Evolutionary conservation across 2,888 invertebrate genomes (phyloP).

Genomic region (Mechanitis messenoides): DNA sequence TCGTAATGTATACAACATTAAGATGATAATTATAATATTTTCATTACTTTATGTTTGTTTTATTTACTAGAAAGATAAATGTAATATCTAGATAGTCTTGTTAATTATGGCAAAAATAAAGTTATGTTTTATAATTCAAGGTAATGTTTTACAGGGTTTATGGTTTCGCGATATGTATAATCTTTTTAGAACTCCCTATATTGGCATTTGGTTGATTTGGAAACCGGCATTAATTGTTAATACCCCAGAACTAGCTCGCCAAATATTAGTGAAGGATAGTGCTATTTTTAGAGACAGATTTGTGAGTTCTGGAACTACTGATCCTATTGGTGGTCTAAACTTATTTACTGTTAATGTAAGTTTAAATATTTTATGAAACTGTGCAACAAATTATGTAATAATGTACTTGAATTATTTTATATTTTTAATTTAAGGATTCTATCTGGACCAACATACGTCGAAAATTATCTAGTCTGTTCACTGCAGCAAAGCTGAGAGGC

Average conservation of each 20-base stretch:
- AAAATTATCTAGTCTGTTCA: conserved; percentile 40
- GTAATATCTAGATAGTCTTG: too few relatives aligned
- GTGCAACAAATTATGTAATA: neutral
- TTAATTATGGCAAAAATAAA: too few relatives aligned
- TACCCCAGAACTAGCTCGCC: conserved; percentile 45
- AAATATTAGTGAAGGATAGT: conserved; percentile 48
- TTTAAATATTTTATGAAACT: conserved; percentile 13
- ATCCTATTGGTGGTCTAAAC: conserved; percentile 47
- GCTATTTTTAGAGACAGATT: conserved; percentile 47
- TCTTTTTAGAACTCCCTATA: conserved; percentile 40
- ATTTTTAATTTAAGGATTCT: conserved; percentile 38
- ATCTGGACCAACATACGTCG: conserved; percentile 40
- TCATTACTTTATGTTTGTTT: too few relatives aligned
- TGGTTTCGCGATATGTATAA: conserved; percentile 47
- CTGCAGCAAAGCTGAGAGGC: conserved; percentile 40
- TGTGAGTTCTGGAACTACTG: conserved; percentile 42
- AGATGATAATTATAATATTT: too few relatives aligned
- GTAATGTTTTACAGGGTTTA: conserved; percentile 34
- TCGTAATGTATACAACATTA: too few relatives aligned
- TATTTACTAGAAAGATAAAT: too few relatives aligned
- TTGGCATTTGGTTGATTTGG: conserved; percentile 59
- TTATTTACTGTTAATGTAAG: conserved; percentile 51
- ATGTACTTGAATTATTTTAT: neutral
- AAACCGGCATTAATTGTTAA: conserved; percentile 50
- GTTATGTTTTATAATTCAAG: too few relatives aligned